Base-by-base conservation (phyloP, 2,113 vertebrate species). In the Xerus inauris region DNA sequence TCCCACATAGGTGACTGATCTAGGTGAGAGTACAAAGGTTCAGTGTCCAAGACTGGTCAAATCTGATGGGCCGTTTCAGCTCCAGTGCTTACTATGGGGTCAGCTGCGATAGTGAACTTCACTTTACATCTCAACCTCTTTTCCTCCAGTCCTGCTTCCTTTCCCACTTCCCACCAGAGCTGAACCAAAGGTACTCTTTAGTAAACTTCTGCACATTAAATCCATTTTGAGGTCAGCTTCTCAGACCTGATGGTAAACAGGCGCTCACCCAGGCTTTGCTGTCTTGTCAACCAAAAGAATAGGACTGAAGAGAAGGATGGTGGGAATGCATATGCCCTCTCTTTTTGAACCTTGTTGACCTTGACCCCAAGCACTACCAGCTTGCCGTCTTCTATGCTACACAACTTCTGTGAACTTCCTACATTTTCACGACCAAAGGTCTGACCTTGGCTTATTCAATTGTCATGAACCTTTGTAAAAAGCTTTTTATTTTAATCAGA, bases 401-500 rank as follows among this genome's bases (percentile, higher is more conserved):
- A 3, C 13, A 65, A 26, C 28, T 71, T 54, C 59, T 91, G 65
- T 24, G n/a, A 2, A 35, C 14, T 72, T 59, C 9, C 35, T 16
- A 57, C 17, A 32, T 75, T 89, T 91, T 87, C 54, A 40, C 45
- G 26, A 17, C 11, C 51, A 9, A 75, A 26, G 24, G 1, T 38
- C 38, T 83, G 24, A 64, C 45, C 57, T 93, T 35, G 30, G 20
- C 76, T 96, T 28, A 80, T 51, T 79, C 19, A 40, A 7, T 16
- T 62, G 13, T 84, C 30, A 35, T 62, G 51, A 62, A 94, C 0
- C 3, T 64, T 95, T 71, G 49, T 79, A 42, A 83, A 45, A 57
- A 51, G 17, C 64, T 86, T 86, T 94, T 54, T 57, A 67, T 82
- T 95, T 96, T 80, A 84, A 65, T 94, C 51, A 94, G 45, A 26